Base-by-base conservation (phyloP, 1,140 invertebrate species). In the Anastatus disparis region DNA sequence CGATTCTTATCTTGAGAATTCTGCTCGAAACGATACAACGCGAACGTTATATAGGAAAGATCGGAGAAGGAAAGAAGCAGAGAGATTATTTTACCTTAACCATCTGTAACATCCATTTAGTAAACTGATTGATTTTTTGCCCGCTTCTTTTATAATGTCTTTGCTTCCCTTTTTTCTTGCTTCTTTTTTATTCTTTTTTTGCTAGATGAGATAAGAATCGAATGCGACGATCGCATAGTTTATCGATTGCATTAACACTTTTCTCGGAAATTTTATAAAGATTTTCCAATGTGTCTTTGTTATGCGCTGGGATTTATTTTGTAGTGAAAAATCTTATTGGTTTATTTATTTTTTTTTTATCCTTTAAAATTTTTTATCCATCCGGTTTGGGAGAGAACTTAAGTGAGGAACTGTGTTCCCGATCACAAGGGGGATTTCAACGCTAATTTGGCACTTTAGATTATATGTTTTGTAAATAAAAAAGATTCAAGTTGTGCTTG, bases 1-100 rank as follows among this genome's bases (percentile, higher is more conserved):
- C 52, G 68, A 70, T 70, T 12, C 59, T 63, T 63, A 70, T 70
- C 68, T 70, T 20, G 68, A 42, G 68, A 63, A 70, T 70, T 70
- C 27, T 59, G 15, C 26, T 17, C 52, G 26, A 29, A 29, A 31
- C 2, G 27, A 55, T 27, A n/a, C 38, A 2, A 2, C 35, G 35
- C 3, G 35, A n/a, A n/a, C n/a, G n/a, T n/a, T n/a, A n/a, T n/a
- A n/a, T n/a, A n/a, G 15, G 53, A n/a, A 26, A 7, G 20, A 7
- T 20, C 15, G 15, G 17, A 63, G 31, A 35, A 35, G 10, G 31
- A 35, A 10, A 35, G 29, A 40, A 24, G 26, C 27, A 35, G 38
- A 44, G 38, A 3, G 20, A 63, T 15, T 22, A 10, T 17, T 55
- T 26, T 31, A 13, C 10, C 31, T 4, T 6, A 27, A 10, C n/a